Base-by-base conservation (phyloP, 2,113 vertebrate species). In the Corydoras sp. region DNA sequence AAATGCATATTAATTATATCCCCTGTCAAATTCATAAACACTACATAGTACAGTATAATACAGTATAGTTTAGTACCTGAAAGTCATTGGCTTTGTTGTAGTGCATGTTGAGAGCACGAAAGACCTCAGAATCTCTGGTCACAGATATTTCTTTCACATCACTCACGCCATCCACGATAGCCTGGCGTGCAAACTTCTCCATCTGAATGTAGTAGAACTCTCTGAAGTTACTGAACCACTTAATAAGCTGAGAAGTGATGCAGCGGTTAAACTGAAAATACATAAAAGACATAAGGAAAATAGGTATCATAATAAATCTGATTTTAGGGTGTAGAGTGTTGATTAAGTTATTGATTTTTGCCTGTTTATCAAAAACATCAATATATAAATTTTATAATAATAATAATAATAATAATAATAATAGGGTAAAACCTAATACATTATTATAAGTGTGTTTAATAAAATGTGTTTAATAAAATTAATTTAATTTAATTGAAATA, bases 181-280 rank as follows among this genome's bases (percentile, higher is more conserved):
- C 91, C 89, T 97, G 96, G 4, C 96, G 92, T 30, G 95, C 95
- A 77, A 89, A 97, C 86, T 97, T 98, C 86, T 98, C 96, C 92
- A 96, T 96, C 85, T 98, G 96, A 87, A 98, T 98, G 83, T 98
- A 98, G 86, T 95, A 98, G 84, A 98, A 98, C 85, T 98, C 96
- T 3, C 96, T 88, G 81, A 98, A 98, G 85, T 98, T 98, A 83
- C 96, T 98, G 89, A 98, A 98, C 96, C 96, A 98, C 82, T 98
- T 98, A 88, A 97, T 97, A 77, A 98, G 92, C 90, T 98, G 96
- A 32, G 96, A 98, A 58, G 94, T 97, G 84, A 95, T 92, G 86
- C 95, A 96, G 81, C 95, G 94, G 77, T 94, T 96, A 84, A 98
- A 98, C 96, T 98, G 82, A 73, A 79, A 64, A 77, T n/a, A 79